Conservation (phyloP, 2,888 invertebrate genomes). For the Xylocampa areola region DNA sequence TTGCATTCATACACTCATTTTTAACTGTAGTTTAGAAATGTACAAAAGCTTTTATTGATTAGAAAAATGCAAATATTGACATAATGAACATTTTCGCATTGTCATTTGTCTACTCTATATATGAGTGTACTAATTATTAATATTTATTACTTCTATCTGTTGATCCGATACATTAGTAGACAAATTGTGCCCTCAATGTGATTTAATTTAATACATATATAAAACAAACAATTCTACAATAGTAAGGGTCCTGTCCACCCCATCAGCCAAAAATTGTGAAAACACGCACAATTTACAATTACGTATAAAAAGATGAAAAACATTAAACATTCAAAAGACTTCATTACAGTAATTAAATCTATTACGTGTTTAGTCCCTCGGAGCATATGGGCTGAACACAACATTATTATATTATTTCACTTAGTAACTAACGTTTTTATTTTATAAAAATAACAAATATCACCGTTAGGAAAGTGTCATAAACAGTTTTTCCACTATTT, state of each 20-base stretch:
- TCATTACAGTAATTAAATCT: neutral
- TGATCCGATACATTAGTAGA: too few species aligned
- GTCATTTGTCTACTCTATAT: too few species aligned
- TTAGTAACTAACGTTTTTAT: slow-evolving; percentile 37
- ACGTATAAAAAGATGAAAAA: slow-evolving; percentile 22
- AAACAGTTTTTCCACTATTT: neutral
- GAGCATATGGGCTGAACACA: slow-evolving; percentile 22
- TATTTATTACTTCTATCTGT: too few species aligned
- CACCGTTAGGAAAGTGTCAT: slow-evolving; percentile 15
- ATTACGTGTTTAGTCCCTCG: slow-evolving; percentile 2
- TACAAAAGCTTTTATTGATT: too few species aligned
- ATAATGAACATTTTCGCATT: too few species aligned
- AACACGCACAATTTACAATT: slow-evolving; percentile 15
- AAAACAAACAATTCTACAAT: neutral
- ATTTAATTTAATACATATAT: too few species aligned
- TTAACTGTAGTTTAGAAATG: too few species aligned
- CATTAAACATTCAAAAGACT: slow-evolving; percentile 15
- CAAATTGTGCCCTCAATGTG: too few species aligned
- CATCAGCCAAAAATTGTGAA: slow-evolving; percentile 9
- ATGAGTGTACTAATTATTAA: too few species aligned
- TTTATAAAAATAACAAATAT: slow-evolving; percentile 35
- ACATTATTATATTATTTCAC: slow-evolving; percentile 19
- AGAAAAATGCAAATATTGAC: too few species aligned
- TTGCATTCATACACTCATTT: too few species aligned
- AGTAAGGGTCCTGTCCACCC: slow-evolving; percentile 6